Evolutionary conservation across 2,888 invertebrate genomes (phyloP).

Genomic region (Archaeoteleia sp.): DNA sequence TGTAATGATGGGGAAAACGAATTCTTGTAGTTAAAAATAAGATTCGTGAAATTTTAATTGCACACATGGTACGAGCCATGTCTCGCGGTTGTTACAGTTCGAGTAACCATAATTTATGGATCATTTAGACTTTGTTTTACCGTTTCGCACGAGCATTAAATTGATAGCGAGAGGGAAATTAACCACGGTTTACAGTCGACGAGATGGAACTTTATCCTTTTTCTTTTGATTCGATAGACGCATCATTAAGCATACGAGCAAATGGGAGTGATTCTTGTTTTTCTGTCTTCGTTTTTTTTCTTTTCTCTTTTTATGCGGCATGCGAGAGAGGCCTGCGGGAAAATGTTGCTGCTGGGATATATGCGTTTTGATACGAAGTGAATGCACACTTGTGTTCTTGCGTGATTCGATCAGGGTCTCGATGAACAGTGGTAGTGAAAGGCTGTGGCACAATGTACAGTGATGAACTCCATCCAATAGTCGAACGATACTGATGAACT

Average conservation of each 20-base stretch:
- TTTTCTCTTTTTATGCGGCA: slow-evolving; percentile 15
- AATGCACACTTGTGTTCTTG: slow-evolving; percentile 29
- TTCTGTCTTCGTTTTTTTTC: no score
- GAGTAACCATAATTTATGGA: slow-evolving; percentile 38
- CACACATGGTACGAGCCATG: no score
- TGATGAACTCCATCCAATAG: slow-evolving; percentile 20
- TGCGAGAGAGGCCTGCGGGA: neutral
- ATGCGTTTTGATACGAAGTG: slow-evolving; percentile 30
- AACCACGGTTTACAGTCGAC: slow-evolving; percentile 30
- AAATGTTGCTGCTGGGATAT: neutral
- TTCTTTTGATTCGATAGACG: slow-evolving; percentile 26
- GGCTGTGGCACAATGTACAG: slow-evolving; percentile 26
- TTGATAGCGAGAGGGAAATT: slow-evolving; percentile 34
- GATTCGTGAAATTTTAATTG: slow-evolving; percentile 34
- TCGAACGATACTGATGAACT: slow-evolving; percentile 22
- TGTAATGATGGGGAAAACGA: slow-evolving; percentile 10
- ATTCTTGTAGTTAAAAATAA: slow-evolving; percentile 38
- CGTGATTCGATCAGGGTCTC: slow-evolving; percentile 32
- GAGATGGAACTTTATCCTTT: slow-evolving; percentile 34
- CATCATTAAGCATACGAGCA: no score
- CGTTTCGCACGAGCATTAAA: slow-evolving; percentile 33
- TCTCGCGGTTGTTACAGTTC: slow-evolving; percentile 27
- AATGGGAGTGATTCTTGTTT: no score
- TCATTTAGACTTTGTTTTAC: slow-evolving; percentile 47
- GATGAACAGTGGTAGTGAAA: slow-evolving; percentile 42